Evolutionary conservation across 37 sponge, comb jelly and placozoan genomes (phyloP).

Genomic region (Axinella damicornis): DNA sequence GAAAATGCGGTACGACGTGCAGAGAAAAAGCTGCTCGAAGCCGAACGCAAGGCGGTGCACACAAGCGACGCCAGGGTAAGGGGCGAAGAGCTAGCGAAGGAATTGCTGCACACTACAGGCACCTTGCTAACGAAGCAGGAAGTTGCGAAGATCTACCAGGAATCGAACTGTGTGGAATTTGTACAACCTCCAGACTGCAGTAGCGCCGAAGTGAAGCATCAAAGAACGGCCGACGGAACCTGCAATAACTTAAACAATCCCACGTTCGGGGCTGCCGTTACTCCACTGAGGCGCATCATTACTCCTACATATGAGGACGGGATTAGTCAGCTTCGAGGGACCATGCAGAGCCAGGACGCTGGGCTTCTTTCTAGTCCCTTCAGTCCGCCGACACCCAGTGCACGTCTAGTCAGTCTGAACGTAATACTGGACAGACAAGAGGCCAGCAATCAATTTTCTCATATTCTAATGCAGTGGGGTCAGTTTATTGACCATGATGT

Average conservation of each 20-base stretch:
- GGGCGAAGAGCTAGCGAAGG: conserved; percentile 53
- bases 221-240: conserved; percentile 68
- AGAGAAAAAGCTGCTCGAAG: conserved; percentile 30
- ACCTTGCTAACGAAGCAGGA: conserved; percentile 51
- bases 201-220: background rate
- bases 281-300: conserved; percentile 44
- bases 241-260: conserved; percentile 68
- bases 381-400: conserved; percentile 28
- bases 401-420: conserved; percentile 44
- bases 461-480: conserved; percentile 94
- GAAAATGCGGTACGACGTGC: conserved; percentile 47
- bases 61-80: conserved; percentile 5
- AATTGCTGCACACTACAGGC: conserved; percentile 61
- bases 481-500: conserved; percentile 97
- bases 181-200: background rate
- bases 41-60: background rate
- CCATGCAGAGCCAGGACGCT: conserved; percentile 32
- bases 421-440: conserved; percentile 9
- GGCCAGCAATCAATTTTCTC: conserved; percentile 31
- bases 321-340: conserved; percentile 35
- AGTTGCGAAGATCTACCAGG: conserved; percentile 18
- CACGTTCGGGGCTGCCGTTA: conserved; percentile 46
- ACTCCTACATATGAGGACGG: conserved; percentile 59
- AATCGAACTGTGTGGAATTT: background rate
- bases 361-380: background rate